Percentiles rank a stretch among this genome's conserved stretches.
These are phyloP conservation scores for Chelonoidis abingdonii DNA, from an alignment of 2,113 vertebrate genomes.

Conservation along the genomic window DNA sequence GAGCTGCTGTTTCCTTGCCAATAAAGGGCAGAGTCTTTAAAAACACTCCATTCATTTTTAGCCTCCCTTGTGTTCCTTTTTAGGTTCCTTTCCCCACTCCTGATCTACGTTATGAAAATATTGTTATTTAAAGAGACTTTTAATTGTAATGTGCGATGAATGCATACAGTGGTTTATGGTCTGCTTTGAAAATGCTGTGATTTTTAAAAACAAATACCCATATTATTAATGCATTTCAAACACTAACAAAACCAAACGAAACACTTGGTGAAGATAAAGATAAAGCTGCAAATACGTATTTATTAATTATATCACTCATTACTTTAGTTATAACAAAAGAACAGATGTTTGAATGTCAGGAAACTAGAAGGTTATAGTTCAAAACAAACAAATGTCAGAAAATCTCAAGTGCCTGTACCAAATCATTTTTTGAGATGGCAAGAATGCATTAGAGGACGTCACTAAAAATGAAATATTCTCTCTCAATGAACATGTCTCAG, in stretches of 20 bases:
- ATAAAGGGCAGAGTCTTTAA: background rate
- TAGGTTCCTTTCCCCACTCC: background rate
- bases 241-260: background rate
- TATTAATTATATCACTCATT: background rate
- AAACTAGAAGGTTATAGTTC: background rate
- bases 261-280: background rate
- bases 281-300: background rate
- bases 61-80: background rate
- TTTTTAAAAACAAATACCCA: background rate
- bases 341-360: background rate
- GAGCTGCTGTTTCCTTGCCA: background rate
- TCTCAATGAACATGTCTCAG: background rate
- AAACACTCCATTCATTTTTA: background rate
- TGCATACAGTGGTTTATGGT: background rate
- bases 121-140: background rate
- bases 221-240: background rate
- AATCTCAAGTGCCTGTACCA: background rate
- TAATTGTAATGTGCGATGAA: background rate
- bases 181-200: background rate
- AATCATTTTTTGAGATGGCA: background rate
- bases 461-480: background rate
- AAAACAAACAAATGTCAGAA: background rate
- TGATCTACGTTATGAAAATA: background rate
- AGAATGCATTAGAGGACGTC: background rate
- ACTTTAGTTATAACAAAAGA: background rate